Evolutionary conservation across 2,797 vertebrate genomes (phyloP).

Genomic region (Gallinago stenura): DNA sequence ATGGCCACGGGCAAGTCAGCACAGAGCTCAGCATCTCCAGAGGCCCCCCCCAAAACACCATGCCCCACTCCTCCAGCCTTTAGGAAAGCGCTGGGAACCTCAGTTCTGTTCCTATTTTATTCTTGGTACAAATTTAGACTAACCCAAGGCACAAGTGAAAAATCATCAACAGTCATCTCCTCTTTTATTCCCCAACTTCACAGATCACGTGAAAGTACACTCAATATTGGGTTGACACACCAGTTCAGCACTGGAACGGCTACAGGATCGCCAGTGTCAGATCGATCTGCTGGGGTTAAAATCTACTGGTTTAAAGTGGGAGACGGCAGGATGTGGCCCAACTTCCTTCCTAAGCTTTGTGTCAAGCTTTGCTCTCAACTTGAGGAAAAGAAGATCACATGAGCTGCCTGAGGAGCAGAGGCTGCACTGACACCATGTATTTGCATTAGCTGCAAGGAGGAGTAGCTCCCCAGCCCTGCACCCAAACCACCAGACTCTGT

Average conservation of each 20-base stretch:
- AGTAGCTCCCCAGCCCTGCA: background rate
- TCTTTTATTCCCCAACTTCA: background rate
- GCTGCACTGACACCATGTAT: background rate
- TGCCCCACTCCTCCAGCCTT: background rate
- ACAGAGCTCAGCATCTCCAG: background rate
- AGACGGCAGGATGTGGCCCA: background rate
- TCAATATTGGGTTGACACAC: background rate
- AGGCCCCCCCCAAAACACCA: background rate
- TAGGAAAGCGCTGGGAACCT: background rate
- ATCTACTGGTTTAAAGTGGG: background rate
- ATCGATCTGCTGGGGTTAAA: rapidly evolving
- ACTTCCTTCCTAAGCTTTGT: background rate
- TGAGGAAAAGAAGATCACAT: background rate
- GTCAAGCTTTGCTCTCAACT: background rate
- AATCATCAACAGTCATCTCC: background rate
- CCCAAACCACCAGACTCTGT: background rate
- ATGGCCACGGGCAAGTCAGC: rapidly evolving
- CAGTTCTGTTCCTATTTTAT: background rate
- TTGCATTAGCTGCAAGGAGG: background rate
- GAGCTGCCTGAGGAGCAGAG: background rate
- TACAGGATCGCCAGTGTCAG: background rate
- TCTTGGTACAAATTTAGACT: background rate
- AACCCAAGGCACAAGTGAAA: background rate
- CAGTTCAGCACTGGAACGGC: background rate
- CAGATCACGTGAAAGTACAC: background rate